These are phyloP conservation scores for Ametastegia equiseti DNA, from an alignment of 2,888 invertebrate species.

Conservation along the genomic window DNA sequence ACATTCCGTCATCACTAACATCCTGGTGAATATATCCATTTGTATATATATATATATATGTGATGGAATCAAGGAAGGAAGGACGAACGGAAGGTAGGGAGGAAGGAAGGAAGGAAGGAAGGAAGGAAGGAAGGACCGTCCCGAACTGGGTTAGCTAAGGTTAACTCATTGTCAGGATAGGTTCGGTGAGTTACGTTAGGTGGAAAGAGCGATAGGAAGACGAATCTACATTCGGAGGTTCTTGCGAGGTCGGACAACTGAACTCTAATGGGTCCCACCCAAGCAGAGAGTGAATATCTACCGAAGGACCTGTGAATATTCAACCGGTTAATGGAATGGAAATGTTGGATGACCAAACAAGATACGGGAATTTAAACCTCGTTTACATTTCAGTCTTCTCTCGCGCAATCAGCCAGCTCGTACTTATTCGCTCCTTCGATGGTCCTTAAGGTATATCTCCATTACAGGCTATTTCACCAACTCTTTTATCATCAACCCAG, in stretches of 20 bases:
- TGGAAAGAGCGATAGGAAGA: slow-evolving; percentile 46
- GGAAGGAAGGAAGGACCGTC: slow-evolving; percentile 52
- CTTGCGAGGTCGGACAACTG: slow-evolving; percentile 42
- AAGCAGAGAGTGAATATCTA: slow-evolving; percentile 38
- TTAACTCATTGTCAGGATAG: slow-evolving; percentile 39
- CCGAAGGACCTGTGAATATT: slow-evolving; percentile 56
- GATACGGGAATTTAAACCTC: slow-evolving; percentile 46
- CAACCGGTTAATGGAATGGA: slow-evolving; percentile 60
- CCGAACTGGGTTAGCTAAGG: slow-evolving; percentile 41
- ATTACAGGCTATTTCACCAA: background rate
- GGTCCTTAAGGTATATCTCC: background rate
- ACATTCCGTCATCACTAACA: slow-evolving; percentile 23
- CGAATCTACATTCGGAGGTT: slow-evolving; percentile 47
- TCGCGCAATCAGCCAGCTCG: background rate
- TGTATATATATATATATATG: background rate
- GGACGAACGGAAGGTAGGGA: slow-evolving; percentile 30
- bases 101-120: slow-evolving; percentile 36
- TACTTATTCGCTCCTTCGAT: slow-evolving; percentile 29
- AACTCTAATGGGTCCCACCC: slow-evolving; percentile 45
- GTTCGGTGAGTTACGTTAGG: slow-evolving; percentile 42
- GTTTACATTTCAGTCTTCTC: slow-evolving; percentile 44
- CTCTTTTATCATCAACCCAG: too few species aligned
- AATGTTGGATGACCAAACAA: slow-evolving; percentile 56
- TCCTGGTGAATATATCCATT: background rate
- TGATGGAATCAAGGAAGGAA: slow-evolving; percentile 25